Evolutionary conservation across 2,888 invertebrate genomes (phyloP).

Genomic region (Chalcis sispes): DNA sequence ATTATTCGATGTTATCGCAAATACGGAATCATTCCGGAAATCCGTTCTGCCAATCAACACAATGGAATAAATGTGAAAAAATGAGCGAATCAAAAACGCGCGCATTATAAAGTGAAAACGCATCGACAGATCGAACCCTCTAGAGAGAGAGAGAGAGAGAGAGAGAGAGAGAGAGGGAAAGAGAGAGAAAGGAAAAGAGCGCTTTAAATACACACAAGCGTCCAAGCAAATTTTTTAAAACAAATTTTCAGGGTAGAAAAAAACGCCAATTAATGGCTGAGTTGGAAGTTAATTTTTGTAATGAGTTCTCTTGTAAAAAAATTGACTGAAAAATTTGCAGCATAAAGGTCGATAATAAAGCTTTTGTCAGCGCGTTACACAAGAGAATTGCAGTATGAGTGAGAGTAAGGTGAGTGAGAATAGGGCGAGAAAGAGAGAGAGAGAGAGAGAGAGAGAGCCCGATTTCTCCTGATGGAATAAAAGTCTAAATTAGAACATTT

Average conservation of each 20-base stretch:
- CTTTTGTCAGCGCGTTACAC: slow-evolving; percentile 48
- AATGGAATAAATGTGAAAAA: slow-evolving; percentile 55
- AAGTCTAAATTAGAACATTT: slow-evolving; percentile 50
- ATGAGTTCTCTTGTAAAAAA: slow-evolving; percentile 47
- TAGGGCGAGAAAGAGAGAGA: not conserved
- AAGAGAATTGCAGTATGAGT: slow-evolving; percentile 17
- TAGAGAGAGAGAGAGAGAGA: slow-evolving; percentile 7
- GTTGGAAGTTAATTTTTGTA: slow-evolving; percentile 51
- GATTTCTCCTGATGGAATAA: slow-evolving; percentile 50
- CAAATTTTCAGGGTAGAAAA: slow-evolving; percentile 9
- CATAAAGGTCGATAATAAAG: slow-evolving; percentile 48
- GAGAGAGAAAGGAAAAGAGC: not conserved
- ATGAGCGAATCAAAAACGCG: slow-evolving; percentile 53
- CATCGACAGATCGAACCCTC: slow-evolving; percentile 44
- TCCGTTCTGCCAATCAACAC: slow-evolving; percentile 53
- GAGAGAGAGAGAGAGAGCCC: slow-evolving; percentile 1
- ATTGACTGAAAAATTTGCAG: slow-evolving; percentile 32
- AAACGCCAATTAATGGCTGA: slow-evolving; percentile 15
- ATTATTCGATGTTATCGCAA: slow-evolving; percentile 57
- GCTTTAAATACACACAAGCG: slow-evolving; percentile 7
- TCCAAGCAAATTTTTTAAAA: slow-evolving; percentile 29
- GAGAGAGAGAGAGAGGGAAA: not conserved
- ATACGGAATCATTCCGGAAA: slow-evolving; percentile 59
- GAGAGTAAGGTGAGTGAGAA: not conserved
- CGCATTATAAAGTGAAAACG: slow-evolving; percentile 53